Evolutionary conservation across 1,140 invertebrate genomes (phyloP), one percentile per base, ranked within the genome.

Genomic region (Aricia agestis): DNA sequence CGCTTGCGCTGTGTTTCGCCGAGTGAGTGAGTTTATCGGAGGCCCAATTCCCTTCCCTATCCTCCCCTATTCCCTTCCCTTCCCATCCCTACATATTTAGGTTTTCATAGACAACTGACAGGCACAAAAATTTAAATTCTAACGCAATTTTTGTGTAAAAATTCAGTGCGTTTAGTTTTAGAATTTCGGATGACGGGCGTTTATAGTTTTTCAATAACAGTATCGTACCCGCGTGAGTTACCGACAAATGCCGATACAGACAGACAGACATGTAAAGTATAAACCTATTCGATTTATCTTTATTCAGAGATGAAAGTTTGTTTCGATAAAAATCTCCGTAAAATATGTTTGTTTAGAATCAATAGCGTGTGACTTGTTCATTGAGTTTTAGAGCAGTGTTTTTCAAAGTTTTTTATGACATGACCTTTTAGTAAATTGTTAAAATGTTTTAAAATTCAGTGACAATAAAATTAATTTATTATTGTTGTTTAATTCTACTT

Each of bases 211-310:
- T 86, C 83, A 82, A 86, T 85, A 86, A 85, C 78, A 80, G 78
- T 82, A 84, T 76, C 74, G 79, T 76, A 82, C 82, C 80, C 81
- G 81, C 80, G 83, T 85, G 85, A 87, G 78, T 85, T 87, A 85
- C 80, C 77, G 84, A 81, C 80, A 79, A 83, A 87, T 84, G 79
- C 74, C 81, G 78, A 72, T 80, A 81, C 78, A 82, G 84, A 87
- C 84, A 84, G 80, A 81, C 79, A 76, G 79, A 86, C 36, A 36
- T 36, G 36, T 36, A 86, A 88, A 86, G 85, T 85, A 84, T 80
- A 52, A 52, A 52, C 76, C 74, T 69, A 75, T 79, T 71, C 77
- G 72, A 79, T 82, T 83, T 86, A 87, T 85, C 79, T 75, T 75
- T 77, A 78, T 82, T 76, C 74, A 52, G 45, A 52, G 36, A 52